Base-by-base conservation (phyloP, 2,797 vertebrate genomes). In the Peromyscus aztecus region DNA sequence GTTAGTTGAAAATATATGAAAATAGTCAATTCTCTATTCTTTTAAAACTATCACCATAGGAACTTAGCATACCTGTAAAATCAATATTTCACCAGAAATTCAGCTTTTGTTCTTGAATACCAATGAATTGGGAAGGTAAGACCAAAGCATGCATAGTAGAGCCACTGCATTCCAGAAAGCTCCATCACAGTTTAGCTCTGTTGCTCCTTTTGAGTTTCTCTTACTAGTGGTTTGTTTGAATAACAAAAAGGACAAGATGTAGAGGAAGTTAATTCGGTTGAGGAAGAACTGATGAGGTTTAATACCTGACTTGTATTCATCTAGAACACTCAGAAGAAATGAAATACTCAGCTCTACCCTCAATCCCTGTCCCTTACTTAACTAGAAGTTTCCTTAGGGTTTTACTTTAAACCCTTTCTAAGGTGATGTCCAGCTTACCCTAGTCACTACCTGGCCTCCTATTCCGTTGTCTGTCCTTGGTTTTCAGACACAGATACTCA, bases 131-230 rank as follows among this genome's bases (percentile, higher is more conserved):
- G 1, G 61, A 8, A 59, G 34, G 9, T 14, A 49, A 63, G 29
- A 46, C 9, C 31, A 43, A 92, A 43, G 34, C 31, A 1, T 91
- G 59, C 90, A 31, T 90, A 40, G 49, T 7, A 40, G 13, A 78
- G 40, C 5, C 31, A 61, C 12, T 57, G 7, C 31, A 11, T 71
- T 71, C 52, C 73, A 69, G 23, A 52, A 75, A 94, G 1, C 0
- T 34, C 31, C 37, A 77, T n/a, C 21, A 93, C 43, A 29, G 37
- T 77, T 65, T 31, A 37, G 2, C 75, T 49, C 73, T 63, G 1
- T 81, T 93, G n/a, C 6, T 92, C 37, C 37, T 69, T 95, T 94
- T 82, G 92, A 90, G 52, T 40, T 80, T 93, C 65, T 94, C 37
- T 43, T 59, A 43, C n/a, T 71, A 76, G 4, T n/a, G 59, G 12